Percentiles rank a stretch among this genome's conserved stretches.
phyloP scores from a whole-genome alignment of 2,888 invertebrate genomes.

The Itoplectis maculator region DNA sequence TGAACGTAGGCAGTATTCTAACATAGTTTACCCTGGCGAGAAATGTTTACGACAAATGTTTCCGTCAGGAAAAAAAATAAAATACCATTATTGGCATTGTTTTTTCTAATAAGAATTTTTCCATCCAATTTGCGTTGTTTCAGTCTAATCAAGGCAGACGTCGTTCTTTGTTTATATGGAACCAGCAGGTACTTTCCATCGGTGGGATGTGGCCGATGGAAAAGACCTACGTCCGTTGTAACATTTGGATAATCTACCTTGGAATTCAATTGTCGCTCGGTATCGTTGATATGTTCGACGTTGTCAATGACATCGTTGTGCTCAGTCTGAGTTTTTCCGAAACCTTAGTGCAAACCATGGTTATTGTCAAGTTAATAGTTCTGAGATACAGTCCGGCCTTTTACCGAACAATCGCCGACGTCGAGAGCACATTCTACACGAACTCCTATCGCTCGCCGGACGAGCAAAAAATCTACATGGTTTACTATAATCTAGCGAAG shows the following conservation, averaged over 20 bases:
- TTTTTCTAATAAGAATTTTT: background rate
- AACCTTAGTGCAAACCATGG: constrained; percentile 36
- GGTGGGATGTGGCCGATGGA: constrained; percentile 33
- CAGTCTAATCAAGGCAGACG: constrained; percentile 9
- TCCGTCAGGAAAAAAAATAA: background rate
- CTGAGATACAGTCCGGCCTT: constrained; percentile 18
- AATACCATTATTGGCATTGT: background rate
- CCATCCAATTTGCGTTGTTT: background rate
- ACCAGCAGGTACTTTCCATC: constrained; percentile 16
- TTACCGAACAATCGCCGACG: background rate
- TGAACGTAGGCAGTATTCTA: constrained; percentile 5
- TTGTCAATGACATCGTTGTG: constrained; percentile 17
- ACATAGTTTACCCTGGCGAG: too few relatives aligned
- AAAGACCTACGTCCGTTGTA: constrained; percentile 16
- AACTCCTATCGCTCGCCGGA: background rate
- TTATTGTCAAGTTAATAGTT: constrained; percentile 15
- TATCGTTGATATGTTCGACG: constrained; percentile 28
- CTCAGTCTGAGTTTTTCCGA: constrained; percentile 30
- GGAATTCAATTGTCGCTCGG: constrained; percentile 26
- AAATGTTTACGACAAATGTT: background rate
- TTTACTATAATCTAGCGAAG: constrained; percentile 20
- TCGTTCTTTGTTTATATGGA: constrained; percentile 25
- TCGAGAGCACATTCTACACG: constrained; percentile 14
- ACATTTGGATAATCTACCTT: constrained; percentile 29
- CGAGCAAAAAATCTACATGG: constrained; percentile 12